Percentiles rank a stretch among this genome's conserved stretches.
These are phyloP conservation scores for Drosophila leonis DNA, from an alignment of 2,888 invertebrate species.

Conservation along the genomic window DNA sequence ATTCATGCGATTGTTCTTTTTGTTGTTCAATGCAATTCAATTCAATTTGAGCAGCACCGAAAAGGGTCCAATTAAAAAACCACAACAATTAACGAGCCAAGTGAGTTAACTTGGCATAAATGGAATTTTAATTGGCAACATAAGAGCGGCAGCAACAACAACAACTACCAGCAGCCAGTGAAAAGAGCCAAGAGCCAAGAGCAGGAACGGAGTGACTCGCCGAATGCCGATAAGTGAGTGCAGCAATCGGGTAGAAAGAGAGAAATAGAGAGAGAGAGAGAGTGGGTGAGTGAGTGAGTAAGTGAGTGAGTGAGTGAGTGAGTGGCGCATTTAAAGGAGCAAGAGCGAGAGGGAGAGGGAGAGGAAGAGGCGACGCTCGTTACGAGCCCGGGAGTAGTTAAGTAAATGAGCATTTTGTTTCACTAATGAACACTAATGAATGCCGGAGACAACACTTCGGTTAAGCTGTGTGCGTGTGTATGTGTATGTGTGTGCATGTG, in stretches of 20 bases:
- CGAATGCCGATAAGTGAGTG: constrained; percentile 66
- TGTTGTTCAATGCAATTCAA: constrained; percentile 77
- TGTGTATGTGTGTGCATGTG: constrained; percentile 16
- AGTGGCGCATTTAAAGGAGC: constrained; percentile 8
- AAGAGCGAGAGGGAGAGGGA: constrained; percentile 6
- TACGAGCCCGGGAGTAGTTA: constrained; percentile 75
- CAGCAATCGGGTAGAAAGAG: constrained; percentile 17
- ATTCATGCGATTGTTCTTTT: constrained; percentile 56
- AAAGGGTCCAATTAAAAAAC: constrained; percentile 84
- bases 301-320: constrained; percentile 11
- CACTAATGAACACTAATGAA: constrained; percentile 84
- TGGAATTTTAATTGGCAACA: constrained; percentile 84
- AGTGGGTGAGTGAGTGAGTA: neutral
- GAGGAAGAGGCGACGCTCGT: constrained; percentile 60
- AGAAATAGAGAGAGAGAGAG: constrained; percentile 7
- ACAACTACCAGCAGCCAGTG: constrained; percentile 23
- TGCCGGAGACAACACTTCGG: constrained; percentile 80
- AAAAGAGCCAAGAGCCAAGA: constrained; percentile 44
- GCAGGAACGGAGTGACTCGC: constrained; percentile 65
- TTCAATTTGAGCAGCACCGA: constrained; percentile 72
- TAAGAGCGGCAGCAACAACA: constrained; percentile 53
- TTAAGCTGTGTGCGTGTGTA: constrained; percentile 52
- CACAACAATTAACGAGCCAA: constrained; percentile 83
- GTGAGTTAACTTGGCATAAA: constrained; percentile 83
- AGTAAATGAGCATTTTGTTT: constrained; percentile 84